These are phyloP conservation scores for Chelidonichthys spinosus DNA, from an alignment of 2,797 vertebrate genomes.

Conservation along the genomic window DNA sequence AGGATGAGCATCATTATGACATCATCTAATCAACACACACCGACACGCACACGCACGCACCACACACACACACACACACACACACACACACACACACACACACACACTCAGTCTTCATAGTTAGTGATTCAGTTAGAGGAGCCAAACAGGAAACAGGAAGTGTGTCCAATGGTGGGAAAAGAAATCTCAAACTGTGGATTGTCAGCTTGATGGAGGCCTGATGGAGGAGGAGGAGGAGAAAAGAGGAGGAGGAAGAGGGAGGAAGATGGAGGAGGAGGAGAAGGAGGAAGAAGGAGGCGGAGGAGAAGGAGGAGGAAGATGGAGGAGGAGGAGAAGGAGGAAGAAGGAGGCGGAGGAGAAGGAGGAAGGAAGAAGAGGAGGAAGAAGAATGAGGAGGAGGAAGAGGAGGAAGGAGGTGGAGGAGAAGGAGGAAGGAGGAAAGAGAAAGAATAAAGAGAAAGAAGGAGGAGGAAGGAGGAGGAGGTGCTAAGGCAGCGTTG, in stretches of 20 bases:
- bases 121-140: constrained; percentile 52
- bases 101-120: constrained; percentile 32
- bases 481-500: constrained; percentile 60
- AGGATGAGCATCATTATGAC: too few relatives aligned
- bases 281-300: background rate
- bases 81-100: constrained; percentile 19
- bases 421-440: background rate
- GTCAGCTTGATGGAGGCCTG: constrained; percentile 19
- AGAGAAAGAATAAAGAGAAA: background rate
- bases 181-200: constrained; percentile 15
- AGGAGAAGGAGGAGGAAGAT: constrained; percentile 5
- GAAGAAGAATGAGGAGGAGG: too few relatives aligned
- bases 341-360: too few relatives aligned
- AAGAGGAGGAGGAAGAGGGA: background rate
- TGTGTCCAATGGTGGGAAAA: constrained; percentile 51
- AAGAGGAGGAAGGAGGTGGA: too few relatives aligned
- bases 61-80: constrained; percentile 44
- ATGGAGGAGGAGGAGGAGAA: background rate
- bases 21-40: constrained; percentile 52
- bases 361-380: too few relatives aligned
- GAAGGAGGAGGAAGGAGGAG: constrained; percentile 40
- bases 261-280: constrained; percentile 27
- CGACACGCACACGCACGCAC: constrained; percentile 39
- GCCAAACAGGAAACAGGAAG: constrained; percentile 75
- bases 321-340: constrained; percentile 1